Conservation (phyloP, 2,888 invertebrate genomes). For the Chesias legatella region DNA sequence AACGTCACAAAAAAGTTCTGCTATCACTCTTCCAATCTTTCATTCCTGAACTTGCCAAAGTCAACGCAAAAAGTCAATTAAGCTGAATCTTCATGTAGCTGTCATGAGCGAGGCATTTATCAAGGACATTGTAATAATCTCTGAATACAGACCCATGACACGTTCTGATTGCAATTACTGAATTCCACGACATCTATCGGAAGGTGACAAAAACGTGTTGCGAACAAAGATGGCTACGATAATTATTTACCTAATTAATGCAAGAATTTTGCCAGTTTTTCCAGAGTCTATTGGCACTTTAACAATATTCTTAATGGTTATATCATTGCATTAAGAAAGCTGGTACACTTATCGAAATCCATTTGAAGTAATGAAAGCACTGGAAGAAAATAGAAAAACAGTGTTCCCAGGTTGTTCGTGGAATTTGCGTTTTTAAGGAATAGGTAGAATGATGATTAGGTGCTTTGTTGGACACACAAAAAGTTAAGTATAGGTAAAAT, state of each 20-base stretch:
- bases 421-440: no score
- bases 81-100: conserved; percentile 4
- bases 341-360: background rate
- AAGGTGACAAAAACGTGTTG: conserved; percentile 45
- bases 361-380: no score
- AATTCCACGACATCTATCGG: conserved; percentile 22
- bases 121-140: conserved; percentile 14
- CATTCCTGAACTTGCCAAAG: no score
- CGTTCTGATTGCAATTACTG: conserved; percentile 19
- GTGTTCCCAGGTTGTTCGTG: no score
- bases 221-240: conserved; percentile 38
- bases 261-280: conserved; percentile 43
- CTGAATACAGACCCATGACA: conserved; percentile 14
- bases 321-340: conserved; percentile 1
- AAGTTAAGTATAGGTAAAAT: no score
- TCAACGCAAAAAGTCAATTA: conserved; percentile 8
- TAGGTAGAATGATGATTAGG: no score
- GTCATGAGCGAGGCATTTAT: conserved; percentile 11
- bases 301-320: conserved; percentile 53
- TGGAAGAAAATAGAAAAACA: no score
- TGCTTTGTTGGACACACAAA: no score
- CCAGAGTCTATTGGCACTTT: conserved; percentile 42
- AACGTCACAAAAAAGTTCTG: no score
- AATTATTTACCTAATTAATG: conserved; percentile 58
- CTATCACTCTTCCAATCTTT: no score